These are phyloP conservation scores for Ceyx melanurus DNA, from an alignment of 2,113 vertebrate species.

Conservation along the genomic window DNA sequence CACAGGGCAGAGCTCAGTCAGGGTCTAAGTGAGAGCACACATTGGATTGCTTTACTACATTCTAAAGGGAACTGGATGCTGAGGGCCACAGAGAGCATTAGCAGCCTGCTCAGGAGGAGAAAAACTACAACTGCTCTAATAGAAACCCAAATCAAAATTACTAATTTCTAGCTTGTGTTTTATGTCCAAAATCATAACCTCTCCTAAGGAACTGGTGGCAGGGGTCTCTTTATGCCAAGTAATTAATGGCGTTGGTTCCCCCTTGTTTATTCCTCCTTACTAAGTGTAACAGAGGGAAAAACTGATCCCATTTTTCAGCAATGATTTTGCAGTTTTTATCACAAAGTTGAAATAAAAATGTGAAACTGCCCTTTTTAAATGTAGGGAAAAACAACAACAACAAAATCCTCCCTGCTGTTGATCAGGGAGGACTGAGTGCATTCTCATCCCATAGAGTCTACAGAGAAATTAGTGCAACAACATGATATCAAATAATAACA, in stretches of 20 bases:
- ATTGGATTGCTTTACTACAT: neutral
- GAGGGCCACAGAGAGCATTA: neutral
- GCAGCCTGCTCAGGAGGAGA: neutral
- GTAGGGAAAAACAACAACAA: neutral
- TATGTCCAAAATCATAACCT: neutral
- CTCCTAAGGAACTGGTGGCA: neutral
- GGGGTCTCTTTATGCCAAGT: neutral
- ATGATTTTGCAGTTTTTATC: neutral
- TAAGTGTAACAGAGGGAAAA: neutral
- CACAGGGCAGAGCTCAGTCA: neutral
- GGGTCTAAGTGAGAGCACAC: neutral
- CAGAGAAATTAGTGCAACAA: neutral
- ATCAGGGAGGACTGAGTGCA: neutral
- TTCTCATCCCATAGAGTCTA: neutral
- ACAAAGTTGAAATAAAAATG: fast-evolving
- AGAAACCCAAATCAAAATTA: neutral
- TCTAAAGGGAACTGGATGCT: neutral
- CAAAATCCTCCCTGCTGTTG: neutral
- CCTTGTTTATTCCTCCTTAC: neutral
- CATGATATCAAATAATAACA: neutral
- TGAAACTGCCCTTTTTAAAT: neutral
- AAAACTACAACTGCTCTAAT: neutral
- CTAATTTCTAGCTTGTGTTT: neutral
- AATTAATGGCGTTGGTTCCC: neutral
- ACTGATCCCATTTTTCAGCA: neutral